A percentile compares a stretch with the other conserved stretches of the same genome.
These are phyloP conservation scores for Autographa pulchrina DNA, from an alignment of 2,888 invertebrate genomes.

Conservation along the genomic window DNA sequence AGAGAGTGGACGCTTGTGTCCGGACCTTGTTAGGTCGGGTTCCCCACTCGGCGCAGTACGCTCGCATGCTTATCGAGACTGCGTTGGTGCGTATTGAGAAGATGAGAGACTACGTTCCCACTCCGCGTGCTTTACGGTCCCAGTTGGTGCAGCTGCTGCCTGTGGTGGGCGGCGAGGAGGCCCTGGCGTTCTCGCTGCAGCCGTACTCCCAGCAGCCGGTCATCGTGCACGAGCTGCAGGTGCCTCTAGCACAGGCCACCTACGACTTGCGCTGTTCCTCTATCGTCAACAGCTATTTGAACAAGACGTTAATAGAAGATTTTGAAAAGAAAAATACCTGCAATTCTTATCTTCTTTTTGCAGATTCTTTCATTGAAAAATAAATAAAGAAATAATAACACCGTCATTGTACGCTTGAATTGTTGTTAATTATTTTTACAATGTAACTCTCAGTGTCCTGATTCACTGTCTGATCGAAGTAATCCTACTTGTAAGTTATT, in stretches of 20 bases:
- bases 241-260: slow-evolving; percentile 55
- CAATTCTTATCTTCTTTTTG: slow-evolving; percentile 42
- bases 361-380: slow-evolving; percentile 24
- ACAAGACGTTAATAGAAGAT: slow-evolving; percentile 53
- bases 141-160: slow-evolving; percentile 65
- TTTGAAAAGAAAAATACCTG: slow-evolving; percentile 64
- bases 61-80: slow-evolving; percentile 64
- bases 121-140: slow-evolving; percentile 59
- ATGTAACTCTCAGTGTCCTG: too few species aligned
- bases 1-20: slow-evolving; percentile 65
- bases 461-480: too few species aligned
- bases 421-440: too few species aligned
- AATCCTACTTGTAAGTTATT: too few species aligned
- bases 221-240: slow-evolving; percentile 58
- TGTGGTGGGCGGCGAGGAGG: slow-evolving; percentile 1
- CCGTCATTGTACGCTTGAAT: too few species aligned
- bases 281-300: slow-evolving; percentile 66
- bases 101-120: slow-evolving; percentile 48
- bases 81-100: slow-evolving; percentile 63
- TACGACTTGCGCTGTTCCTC: slow-evolving; percentile 64
- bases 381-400: too few species aligned
- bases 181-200: slow-evolving; percentile 36
- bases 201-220: slow-evolving; percentile 62
- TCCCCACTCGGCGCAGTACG: slow-evolving; percentile 73
- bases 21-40: slow-evolving; percentile 67